Conservation (phyloP, 2,888 invertebrate genomes). For the Epinotia demarniana region DNA sequence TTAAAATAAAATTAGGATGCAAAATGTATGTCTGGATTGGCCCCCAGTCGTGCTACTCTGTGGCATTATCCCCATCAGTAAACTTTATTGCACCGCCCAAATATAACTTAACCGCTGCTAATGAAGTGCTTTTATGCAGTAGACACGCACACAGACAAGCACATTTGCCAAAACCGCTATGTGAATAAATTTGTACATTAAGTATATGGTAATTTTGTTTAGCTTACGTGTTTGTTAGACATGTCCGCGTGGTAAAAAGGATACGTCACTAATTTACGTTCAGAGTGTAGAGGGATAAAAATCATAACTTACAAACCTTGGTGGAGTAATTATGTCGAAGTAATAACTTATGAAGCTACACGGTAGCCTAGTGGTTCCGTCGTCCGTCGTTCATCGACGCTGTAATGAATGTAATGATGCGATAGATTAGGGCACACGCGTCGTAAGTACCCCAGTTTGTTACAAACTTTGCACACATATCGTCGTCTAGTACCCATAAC, state of each 20-base stretch:
- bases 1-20: background rate
- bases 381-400: too few relatives aligned
- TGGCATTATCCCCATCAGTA: constrained; percentile 15
- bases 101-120: constrained; percentile 35
- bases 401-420: too few relatives aligned
- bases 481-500: too few relatives aligned
- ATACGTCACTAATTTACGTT: background rate
- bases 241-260: background rate
- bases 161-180: constrained; percentile 37
- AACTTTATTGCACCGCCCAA: constrained; percentile 22
- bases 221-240: constrained; percentile 17
- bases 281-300: too few relatives aligned
- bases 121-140: constrained; percentile 40
- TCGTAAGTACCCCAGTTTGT: too few relatives aligned
- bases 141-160: too few relatives aligned
- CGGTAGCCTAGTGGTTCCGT: too few relatives aligned
- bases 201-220: constrained; percentile 37
- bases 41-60: constrained; percentile 1
- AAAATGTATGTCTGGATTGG: background rate
- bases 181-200: constrained; percentile 36
- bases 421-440: too few relatives aligned
- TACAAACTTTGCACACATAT: too few relatives aligned
- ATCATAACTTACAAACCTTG: too few relatives aligned
- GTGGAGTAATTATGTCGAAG: too few relatives aligned
- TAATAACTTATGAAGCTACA: too few relatives aligned